Evolutionary conservation across 2,113 vertebrate species (phyloP), one percentile per base, ranked within the genome.

Genomic region (Nerophis lumbriciformis): DNA sequence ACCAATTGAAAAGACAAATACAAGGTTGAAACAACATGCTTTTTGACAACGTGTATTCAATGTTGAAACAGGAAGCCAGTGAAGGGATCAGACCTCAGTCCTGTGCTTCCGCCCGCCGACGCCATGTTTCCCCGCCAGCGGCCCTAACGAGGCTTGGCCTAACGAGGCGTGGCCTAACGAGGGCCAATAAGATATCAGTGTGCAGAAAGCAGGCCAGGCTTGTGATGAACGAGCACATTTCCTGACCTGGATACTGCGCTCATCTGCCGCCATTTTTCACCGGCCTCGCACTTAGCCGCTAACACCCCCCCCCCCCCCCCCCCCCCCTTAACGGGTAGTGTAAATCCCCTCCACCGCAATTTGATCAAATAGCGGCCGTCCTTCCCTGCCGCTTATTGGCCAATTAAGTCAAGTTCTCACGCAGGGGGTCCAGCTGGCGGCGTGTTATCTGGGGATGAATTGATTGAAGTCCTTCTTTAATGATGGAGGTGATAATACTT

Each of bases 401-500:
- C 96, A 98, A 98, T 99, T 98, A 98, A 97, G 94, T 95, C 93
- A 95, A 95, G 96, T 96, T 94, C 94, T 97, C 94, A 91, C 93
- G 91, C 92, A 98, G 94, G 94, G 94, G 94, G 94, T 94, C 94
- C 94, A 95, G 94, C 94, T 96, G 96, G 94, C 91, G 92, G 90
- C 86, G 90, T 92, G 94, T 94, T 95, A 93, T 93, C 93, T 90
- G 88, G 91, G 93, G 92, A 96, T 94, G 94, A 94, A 97, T 95
- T 98, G 95, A 98, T 97, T 95, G 94, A 96, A 95, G 93, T 92
- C 93, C 83, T 73, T 69, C 91, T 94, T 97, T 98, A 99, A 98
- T 97, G 97, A 98, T 97, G 93, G 94, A 93, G 95, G 95, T 97
- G 95, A 97, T 98, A 95, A 98, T 98, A 94, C 94, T 95, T 95